Percentiles rank a stretch among this genome's conserved stretches.
These are phyloP conservation scores for Misgurnus mizolepis DNA, from an alignment of 2,113 vertebrate species.

Conservation along the genomic window DNA sequence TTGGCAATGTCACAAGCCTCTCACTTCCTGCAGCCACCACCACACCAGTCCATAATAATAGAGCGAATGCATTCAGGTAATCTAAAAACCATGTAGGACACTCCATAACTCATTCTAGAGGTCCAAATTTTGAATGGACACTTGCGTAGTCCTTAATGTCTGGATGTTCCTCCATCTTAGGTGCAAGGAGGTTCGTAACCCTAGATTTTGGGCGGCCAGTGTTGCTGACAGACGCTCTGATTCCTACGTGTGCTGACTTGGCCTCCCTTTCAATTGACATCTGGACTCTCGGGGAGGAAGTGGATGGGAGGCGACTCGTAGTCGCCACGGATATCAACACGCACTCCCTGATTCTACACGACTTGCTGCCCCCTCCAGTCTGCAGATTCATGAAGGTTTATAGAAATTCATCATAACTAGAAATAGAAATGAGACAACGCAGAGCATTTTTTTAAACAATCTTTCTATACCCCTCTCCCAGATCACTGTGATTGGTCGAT, in stretches of 20 bases:
- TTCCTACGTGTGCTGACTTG: constrained; percentile 94
- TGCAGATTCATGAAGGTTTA: constrained; percentile 98
- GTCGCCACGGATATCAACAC: constrained; percentile 98
- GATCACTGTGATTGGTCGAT: constrained; percentile 98
- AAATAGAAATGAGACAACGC: background rate
- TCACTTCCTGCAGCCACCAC: constrained; percentile 97
- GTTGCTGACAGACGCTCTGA: constrained; percentile 91
- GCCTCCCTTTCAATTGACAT: constrained; percentile 98
- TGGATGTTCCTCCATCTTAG: constrained; percentile 65
- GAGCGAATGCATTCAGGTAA: constrained; percentile 96
- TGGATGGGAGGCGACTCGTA: constrained; percentile 93
- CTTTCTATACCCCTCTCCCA: constrained; percentile 55
- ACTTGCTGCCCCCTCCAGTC: constrained; percentile 93
- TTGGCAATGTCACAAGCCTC: constrained; percentile 97
- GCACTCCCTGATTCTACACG: constrained; percentile 95
- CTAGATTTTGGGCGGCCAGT: constrained; percentile 95
- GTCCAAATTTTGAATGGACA: too few relatives aligned
- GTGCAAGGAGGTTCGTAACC: constrained; percentile 95
- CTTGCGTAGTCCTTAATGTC: background rate
- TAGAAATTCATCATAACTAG: background rate
- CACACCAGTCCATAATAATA: constrained; percentile 99
- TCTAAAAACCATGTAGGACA: too few relatives aligned
- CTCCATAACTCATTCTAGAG: background rate
- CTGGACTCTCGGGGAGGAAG: constrained; percentile 97
- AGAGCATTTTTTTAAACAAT: background rate